These are phyloP conservation scores for Pocillopora meandrina DNA, from an alignment of 92 coral and sea anemone genomes.

Conservation along the genomic window DNA sequence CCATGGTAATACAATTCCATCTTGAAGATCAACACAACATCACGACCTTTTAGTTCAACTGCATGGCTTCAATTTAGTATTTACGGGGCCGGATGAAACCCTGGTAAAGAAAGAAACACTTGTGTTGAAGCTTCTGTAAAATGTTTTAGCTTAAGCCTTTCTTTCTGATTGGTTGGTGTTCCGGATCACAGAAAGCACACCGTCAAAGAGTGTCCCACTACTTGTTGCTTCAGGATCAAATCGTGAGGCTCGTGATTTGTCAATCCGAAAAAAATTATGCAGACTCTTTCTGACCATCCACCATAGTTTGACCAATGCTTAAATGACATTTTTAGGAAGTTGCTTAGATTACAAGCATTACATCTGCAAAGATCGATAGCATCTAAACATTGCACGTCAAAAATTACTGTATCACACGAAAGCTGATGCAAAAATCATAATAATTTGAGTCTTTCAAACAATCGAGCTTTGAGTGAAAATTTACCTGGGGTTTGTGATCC, in stretches of 20 bases:
- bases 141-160: background rate
- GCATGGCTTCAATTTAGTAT: background rate
- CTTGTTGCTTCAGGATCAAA: too few species aligned
- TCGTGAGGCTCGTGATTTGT: too few species aligned
- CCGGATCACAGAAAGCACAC: too few species aligned
- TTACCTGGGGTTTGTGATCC: constrained; percentile 16
- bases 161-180: background rate
- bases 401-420: constrained; percentile 5
- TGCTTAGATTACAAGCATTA: background rate
- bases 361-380: constrained; percentile 1
- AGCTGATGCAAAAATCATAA: background rate
- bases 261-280: too few species aligned
- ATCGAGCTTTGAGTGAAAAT: background rate
- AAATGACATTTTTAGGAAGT: too few species aligned
- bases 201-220: too few species aligned
- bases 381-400: background rate
- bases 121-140: background rate
- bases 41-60: background rate
- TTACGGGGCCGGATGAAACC: background rate
- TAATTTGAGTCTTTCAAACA: background rate
- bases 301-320: too few species aligned
- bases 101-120: background rate
- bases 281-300: too few species aligned
- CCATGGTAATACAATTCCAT: background rate
- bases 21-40: constrained; percentile 9